phyloP scores from a whole-genome alignment of 2,113 vertebrate species.

The Monarcha castaneiventris region DNA sequence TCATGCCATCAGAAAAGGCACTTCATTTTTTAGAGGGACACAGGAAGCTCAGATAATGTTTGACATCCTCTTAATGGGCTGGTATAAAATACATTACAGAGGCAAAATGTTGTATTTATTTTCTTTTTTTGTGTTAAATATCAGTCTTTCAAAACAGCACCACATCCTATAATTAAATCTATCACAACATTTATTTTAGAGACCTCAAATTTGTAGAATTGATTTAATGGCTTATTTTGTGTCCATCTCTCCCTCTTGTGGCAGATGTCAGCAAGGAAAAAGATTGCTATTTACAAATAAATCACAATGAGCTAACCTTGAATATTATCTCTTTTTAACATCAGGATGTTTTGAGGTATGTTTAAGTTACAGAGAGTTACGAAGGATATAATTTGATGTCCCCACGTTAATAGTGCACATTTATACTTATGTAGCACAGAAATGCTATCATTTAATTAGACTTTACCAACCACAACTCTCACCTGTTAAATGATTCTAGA shows the following conservation, averaged over 20 bases:
- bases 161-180: background rate
- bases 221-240: background rate
- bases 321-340: background rate
- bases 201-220: background rate
- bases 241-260: constrained; percentile 43
- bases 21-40: background rate
- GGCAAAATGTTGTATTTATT: background rate
- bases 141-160: background rate
- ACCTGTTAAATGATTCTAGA: background rate
- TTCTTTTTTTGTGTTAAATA: background rate
- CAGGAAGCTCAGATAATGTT: background rate
- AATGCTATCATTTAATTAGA: background rate
- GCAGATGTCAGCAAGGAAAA: background rate
- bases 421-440: background rate
- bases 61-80: background rate
- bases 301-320: background rate
- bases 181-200: background rate
- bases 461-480: background rate
- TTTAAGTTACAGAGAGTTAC: background rate
- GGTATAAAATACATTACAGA: background rate
- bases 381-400: background rate
- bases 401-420: fast-evolving
- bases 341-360: background rate
- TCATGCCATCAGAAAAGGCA: background rate
- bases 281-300: background rate